Percentiles rank a stretch among this genome's conserved stretches.
phyloP scores from a whole-genome alignment of 2,888 invertebrate species.

The Tolmerus cingulatus region DNA sequence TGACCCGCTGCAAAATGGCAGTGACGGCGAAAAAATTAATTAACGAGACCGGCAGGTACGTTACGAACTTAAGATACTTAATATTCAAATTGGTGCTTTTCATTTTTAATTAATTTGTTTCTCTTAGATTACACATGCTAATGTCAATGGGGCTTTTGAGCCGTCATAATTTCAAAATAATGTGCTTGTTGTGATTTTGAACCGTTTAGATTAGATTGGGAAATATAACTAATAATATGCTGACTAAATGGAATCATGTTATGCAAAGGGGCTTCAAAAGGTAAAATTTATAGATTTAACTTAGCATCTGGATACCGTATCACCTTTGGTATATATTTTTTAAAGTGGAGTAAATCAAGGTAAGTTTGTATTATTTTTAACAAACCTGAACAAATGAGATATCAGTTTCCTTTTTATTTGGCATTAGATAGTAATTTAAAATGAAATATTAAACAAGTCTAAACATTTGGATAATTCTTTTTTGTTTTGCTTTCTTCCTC shows the following conservation, averaged over 20 bases:
- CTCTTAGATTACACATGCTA: background rate
- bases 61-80: background rate
- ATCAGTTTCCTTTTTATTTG: background rate
- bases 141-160: background rate
- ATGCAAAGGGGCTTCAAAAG: background rate
- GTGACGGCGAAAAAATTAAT: background rate
- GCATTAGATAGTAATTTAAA: too few relatives aligned
- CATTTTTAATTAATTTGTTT: background rate
- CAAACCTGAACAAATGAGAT: background rate
- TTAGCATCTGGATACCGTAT: background rate
- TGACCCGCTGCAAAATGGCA: background rate
- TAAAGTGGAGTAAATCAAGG: background rate
- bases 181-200: background rate
- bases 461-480: too few relatives aligned
- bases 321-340: background rate
- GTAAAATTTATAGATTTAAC: background rate
- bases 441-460: too few relatives aligned
- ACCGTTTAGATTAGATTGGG: background rate
- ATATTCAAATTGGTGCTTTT: background rate
- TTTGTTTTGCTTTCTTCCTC: too few relatives aligned
- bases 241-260: background rate
- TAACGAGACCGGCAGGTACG: background rate
- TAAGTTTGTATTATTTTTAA: background rate
- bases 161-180: background rate
- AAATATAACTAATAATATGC: background rate